Percentiles rank a stretch among this genome's conserved stretches.
Conservation (phyloP, 1,140 invertebrate genomes). For the Holcopasites calliopsidis region DNA sequence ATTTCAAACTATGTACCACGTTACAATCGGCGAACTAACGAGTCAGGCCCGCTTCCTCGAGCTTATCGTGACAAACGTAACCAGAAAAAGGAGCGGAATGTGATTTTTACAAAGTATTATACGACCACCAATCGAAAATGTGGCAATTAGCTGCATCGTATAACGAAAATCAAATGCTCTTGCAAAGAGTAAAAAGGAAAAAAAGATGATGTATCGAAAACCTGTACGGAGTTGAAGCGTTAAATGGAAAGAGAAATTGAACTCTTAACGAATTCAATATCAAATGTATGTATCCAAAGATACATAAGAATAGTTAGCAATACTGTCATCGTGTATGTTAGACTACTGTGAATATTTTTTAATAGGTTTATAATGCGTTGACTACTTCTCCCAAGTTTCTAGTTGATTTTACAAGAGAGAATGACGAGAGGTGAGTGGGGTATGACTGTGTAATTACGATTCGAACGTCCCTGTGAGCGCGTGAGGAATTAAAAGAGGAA, state of each 20-base stretch:
- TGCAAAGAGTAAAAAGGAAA: neutral
- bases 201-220: neutral
- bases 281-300: conserved; percentile 67
- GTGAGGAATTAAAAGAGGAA: conserved; percentile 56
- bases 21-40: conserved; percentile 6
- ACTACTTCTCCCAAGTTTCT: conserved; percentile 66
- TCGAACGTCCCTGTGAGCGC: conserved; percentile 40
- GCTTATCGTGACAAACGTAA: conserved; percentile 40
- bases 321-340: conserved; percentile 75
- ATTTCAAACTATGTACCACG: neutral
- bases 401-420: conserved; percentile 62
- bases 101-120: neutral
- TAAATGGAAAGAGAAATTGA: conserved; percentile 4
- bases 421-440: neutral
- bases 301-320: conserved; percentile 68
- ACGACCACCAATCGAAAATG: neutral
- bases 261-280: conserved; percentile 57
- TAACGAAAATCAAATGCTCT: neutral
- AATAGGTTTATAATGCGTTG: conserved; percentile 77
- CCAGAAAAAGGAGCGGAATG: conserved; percentile 8
- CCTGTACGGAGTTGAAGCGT: neutral
- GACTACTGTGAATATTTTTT: conserved; percentile 77
- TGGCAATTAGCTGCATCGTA: neutral
- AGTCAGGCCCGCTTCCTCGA: conserved; percentile 34
- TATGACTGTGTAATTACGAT: conserved; percentile 27